A percentile compares a stretch with the other conserved stretches of the same genome.
These are phyloP conservation scores for Ciconia boyciana DNA, from an alignment of 2,113 vertebrate species.

Conservation along the genomic window DNA sequence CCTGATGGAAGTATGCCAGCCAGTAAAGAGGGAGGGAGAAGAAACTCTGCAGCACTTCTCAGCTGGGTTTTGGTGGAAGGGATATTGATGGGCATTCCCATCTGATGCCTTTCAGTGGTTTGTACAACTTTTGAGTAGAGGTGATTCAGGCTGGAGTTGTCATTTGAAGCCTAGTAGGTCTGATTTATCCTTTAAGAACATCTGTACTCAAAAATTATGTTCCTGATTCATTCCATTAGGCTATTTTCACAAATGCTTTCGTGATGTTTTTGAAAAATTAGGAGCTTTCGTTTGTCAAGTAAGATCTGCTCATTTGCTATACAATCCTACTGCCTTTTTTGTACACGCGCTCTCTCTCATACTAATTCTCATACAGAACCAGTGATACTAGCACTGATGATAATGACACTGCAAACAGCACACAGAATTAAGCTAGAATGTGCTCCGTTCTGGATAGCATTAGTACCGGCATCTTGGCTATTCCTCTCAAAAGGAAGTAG, in stretches of 20 bases:
- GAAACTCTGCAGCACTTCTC: background rate
- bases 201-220: background rate
- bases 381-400: background rate
- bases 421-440: background rate
- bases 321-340: background rate
- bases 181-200: background rate
- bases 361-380: background rate
- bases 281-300: background rate
- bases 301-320: background rate
- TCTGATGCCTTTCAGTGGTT: background rate
- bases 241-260: background rate
- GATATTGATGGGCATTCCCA: background rate
- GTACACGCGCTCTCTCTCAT: background rate
- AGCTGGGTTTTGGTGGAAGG: background rate
- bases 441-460: background rate
- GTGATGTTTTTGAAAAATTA: background rate
- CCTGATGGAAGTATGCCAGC: background rate
- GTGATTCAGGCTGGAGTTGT: background rate
- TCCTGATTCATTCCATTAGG: background rate
- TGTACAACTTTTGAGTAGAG: background rate
- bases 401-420: background rate
- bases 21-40: background rate
- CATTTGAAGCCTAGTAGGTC: background rate
- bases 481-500: background rate
- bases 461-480: background rate